Evolutionary conservation across 2,113 vertebrate species (phyloP), one percentile per base, ranked within the genome.

Genomic region (Asarcornis scutulata): DNA sequence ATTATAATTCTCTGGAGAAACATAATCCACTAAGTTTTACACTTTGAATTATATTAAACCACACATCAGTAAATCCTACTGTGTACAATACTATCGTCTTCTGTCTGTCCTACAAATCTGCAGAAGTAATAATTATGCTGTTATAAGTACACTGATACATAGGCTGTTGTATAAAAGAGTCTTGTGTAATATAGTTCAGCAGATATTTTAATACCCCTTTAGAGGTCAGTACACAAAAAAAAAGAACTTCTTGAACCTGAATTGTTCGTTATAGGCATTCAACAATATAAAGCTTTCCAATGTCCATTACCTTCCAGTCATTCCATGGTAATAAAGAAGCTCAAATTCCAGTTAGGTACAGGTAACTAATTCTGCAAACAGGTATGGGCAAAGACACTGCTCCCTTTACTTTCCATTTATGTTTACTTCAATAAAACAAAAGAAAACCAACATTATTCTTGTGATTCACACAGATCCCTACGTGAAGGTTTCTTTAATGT

Each of bases 401-500:
- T 56, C 64, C 89, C 32, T 85, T 68, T 40, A 42, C 34, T 90
- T 90, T 42, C 72, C 52, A 29, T 91, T 71, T 86, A 17, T 15
- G 3, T 77, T 64, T 95, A 21, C 64, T 87, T 97, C 85, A 96
- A 83, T 52, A 71, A 27, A 53, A 76, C 44, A 73, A 95, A 76
- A 93, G 21, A 86, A 68, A 75, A 72, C 42, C 68, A 91, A 21
- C 44, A 0, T 53, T 93, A 17, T 97, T 97, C 88, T 96, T 92
- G 2, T 94, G 85, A 62, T 95, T 96, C 87, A 60, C 79, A 52
- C 96, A 99, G 99, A 99, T 98, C 99, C 99, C 40, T 99, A 99
- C 7, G 99, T 99, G 95, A 99, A 99, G 96, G 99, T 99, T 95
- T 99, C 99, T 16, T 96, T 99, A 85, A 99, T 99, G 99, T 99